These are phyloP conservation scores for Aphaenogaster rudis DNA, from an alignment of 1,140 invertebrate genomes.

Conservation along the genomic window DNA sequence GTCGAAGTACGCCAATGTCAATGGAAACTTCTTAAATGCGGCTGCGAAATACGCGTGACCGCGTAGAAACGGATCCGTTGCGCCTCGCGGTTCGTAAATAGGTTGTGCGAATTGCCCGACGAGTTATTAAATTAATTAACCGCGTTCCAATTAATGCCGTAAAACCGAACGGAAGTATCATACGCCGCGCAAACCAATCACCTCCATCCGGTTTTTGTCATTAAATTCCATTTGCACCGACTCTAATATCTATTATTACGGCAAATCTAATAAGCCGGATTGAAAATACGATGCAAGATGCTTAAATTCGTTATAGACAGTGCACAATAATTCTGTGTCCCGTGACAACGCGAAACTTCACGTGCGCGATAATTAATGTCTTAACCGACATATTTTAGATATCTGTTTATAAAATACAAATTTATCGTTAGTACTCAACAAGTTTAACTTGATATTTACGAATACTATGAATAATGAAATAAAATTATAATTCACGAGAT, in stretches of 20 bases:
- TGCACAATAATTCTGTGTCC: neutral
- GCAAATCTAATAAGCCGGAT: constrained; percentile 48
- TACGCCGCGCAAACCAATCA: neutral
- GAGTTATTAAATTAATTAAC: constrained; percentile 72
- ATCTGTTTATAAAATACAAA: neutral
- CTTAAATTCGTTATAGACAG: neutral
- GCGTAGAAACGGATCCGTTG: neutral
- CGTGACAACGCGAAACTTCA: neutral
- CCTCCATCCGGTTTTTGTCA: constrained; percentile 1
- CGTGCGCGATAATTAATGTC: neutral
- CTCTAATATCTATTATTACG: constrained; percentile 28
- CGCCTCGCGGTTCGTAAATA: neutral
- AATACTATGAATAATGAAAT: neutral
- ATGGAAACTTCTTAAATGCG: constrained; percentile 28
- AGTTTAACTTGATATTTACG: neutral
- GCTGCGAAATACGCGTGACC: neutral
- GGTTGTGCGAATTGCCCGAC: constrained; percentile 45
- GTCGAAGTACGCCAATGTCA: neutral
- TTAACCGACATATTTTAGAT: neutral
- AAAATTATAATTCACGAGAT: neutral
- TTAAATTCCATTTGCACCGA: constrained; percentile 43
- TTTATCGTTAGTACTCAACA: neutral
- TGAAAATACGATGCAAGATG: neutral
- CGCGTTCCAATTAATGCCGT: constrained; percentile 59
- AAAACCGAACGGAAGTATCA: neutral